Percentiles rank a stretch among this genome's conserved stretches.
Conservation (phyloP, 2,888 invertebrate species). For the Exephanes ischioxanthus region DNA sequence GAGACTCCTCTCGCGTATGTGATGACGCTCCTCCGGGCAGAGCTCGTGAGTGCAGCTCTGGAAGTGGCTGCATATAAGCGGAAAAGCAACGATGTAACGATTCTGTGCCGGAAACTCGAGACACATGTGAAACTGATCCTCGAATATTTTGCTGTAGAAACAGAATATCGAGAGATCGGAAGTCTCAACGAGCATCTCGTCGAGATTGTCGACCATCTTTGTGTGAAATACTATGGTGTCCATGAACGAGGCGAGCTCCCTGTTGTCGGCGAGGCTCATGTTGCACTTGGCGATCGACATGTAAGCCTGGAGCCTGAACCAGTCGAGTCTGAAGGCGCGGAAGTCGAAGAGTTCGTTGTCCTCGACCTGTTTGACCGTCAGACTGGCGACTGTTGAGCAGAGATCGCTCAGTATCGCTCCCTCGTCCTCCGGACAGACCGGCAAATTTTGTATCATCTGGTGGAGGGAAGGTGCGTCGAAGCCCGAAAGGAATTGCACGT, state of each 20-base stretch:
- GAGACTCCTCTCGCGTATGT: constrained; percentile 97
- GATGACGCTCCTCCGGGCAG: constrained; percentile 99
- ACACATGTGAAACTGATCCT: constrained; percentile 99
- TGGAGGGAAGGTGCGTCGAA: constrained; percentile 98
- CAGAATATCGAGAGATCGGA: constrained; percentile 99
- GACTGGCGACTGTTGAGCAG: constrained; percentile 93
- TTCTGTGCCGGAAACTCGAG: constrained; percentile 99
- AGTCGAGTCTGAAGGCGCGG: constrained; percentile 97
- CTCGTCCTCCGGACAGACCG: constrained; percentile 97
- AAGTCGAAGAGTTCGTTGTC: constrained; percentile 98
- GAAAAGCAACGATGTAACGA: constrained; percentile 98
- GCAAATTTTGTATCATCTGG: constrained; percentile 92
- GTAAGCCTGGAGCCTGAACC: constrained; percentile 98
- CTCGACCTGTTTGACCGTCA: constrained; percentile 97
- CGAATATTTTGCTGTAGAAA: constrained; percentile 98
- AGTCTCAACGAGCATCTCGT: constrained; percentile 98
- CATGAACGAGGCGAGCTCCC: constrained; percentile 95
- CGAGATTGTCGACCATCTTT: constrained; percentile 98
- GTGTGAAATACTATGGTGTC: constrained; percentile 99
- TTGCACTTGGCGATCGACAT: constrained; percentile 94
- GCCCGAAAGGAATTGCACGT: constrained; percentile 98
- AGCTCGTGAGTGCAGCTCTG: constrained; percentile 99
- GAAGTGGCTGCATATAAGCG: constrained; percentile 98
- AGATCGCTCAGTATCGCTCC: constrained; percentile 96
- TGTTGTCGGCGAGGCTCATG: constrained; percentile 92